phyloP scores from a whole-genome alignment of 2,888 invertebrate genomes.

The Cactoblastis cactorum region DNA sequence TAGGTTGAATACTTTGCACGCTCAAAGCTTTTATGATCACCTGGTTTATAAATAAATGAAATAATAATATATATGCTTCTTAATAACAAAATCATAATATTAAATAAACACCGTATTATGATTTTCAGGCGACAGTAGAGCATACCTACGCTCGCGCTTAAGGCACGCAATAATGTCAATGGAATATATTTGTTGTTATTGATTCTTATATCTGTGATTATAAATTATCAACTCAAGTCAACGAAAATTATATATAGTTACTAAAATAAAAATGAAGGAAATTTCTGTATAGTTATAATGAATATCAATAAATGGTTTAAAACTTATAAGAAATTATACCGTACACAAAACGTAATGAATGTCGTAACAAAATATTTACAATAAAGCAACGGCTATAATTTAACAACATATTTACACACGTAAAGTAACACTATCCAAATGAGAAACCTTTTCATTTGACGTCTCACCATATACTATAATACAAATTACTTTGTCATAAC shows the following conservation, averaged over 20 bases:
- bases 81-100: no score
- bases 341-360: conserved; percentile 62
- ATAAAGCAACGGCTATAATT: conserved; percentile 74
- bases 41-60: no score
- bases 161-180: not conserved
- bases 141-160: no score
- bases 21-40: not conserved
- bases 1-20: no score
- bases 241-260: conserved; percentile 15
- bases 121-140: no score
- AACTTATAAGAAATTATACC: conserved; percentile 46
- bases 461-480: conserved; percentile 61
- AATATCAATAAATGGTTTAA: conserved; percentile 49
- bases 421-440: conserved; percentile 50
- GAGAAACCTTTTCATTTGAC: conserved; percentile 49
- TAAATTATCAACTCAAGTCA: conserved; percentile 26
- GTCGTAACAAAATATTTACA: conserved; percentile 74
- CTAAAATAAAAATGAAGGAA: conserved; percentile 26
- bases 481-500: conserved; percentile 78
- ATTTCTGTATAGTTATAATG: conserved; percentile 42
- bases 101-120: no score
- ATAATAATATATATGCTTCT: no score
- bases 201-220: conserved; percentile 31
- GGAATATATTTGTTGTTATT: not conserved
- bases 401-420: conserved; percentile 72